Base-by-base conservation (phyloP, 1,140 invertebrate species). In the Diploscapter pachys region DNA sequence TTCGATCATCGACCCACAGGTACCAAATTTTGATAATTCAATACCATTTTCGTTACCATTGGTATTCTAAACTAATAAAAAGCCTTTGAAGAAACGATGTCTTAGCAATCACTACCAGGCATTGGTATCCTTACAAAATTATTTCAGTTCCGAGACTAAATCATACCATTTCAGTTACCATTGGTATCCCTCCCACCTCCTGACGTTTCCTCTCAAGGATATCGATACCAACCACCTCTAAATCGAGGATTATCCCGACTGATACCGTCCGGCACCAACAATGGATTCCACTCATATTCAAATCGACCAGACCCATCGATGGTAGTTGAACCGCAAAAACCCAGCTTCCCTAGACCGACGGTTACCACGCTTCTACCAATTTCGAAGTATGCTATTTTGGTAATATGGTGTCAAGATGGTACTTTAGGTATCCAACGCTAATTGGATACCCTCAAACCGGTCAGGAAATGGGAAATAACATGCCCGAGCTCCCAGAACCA, bases 391-490 rank as follows among this genome's bases (percentile, higher is more conserved):
- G 8, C 2, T n/a, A 68, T 9, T 8, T 54, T 8, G 6, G 9
- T 49, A 57, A 49, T 9, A 11, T 8, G n/a, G 5, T 5, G 51
- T 69, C 3, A 69, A 69, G n/a, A 4, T 31, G 11, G 13, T 13
- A 4, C 51, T 69, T 31, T 50, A 69, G 67, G 5, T 57, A 69
- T 69, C 67, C 67, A 69, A 69, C 67, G 8, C 9, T 69, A 49
- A 69, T 69, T 31, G n/a, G 13, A 48, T 69, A 57, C 61, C 67
- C 67, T 31, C 31, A 31, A 31, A 31, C 31, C 31, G 31, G 31
- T 31, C 31, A 31, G 31, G 31, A 31, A 31, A 31, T 31, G 31
- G 31, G 31, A 31, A 31, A 31, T 31, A 31, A 31, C 31, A 31
- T 31, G 31, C 31, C 31, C 31, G 31, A 31, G 31, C 31, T 31